Base-by-base conservation (phyloP, 2,888 invertebrate species). In the Scaptomyza flava region DNA sequence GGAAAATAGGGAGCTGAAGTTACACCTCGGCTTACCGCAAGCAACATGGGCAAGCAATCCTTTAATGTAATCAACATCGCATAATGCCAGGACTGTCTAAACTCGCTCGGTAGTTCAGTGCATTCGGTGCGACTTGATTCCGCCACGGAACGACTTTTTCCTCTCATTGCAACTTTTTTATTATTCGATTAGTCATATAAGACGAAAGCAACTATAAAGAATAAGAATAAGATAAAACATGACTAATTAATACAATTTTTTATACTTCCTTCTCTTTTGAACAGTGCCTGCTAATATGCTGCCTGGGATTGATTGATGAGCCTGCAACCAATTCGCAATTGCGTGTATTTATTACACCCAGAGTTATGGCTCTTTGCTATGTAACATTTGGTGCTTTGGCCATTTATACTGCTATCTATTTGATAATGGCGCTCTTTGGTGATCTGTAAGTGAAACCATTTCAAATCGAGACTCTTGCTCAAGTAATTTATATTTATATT, bases 301-400 rank as follows among this genome's bases (percentile, higher is more conserved):
- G 91, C 63, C 89, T 92, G 56, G 92, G 91, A 4, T 80, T 92
- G 23, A 89, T 92, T 68, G 92, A 92, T 84, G 92, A 92, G 58
- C 92, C 92, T 36, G 90, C 91, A n/a, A 90, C 89, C 47, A 89
- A 91, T 58, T 89, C 90, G 27, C 91, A 91, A 61, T 66, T 90
- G 66, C 89, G 91, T 23, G 81, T 90, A 51, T 91, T 91, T 65
- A 84, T 92, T 27, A 90, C 91, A 31, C 90, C 90, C 51, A 87
- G 92, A 42, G 91, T 92, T 2, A 82, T 90, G 46, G 91, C 90
- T 3, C 79, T 92, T 36, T 89, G 90, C 68, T 92, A 92, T 82
- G 91, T 91, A 69, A 92, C 92, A 80, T 92, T 92, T 83, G 92
- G 91, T 9, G 81, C 91, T 5, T 75, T 91, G 63, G 66, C 91